Conservation (phyloP, 2,113 vertebrate genomes). For the Zapornia atra region DNA sequence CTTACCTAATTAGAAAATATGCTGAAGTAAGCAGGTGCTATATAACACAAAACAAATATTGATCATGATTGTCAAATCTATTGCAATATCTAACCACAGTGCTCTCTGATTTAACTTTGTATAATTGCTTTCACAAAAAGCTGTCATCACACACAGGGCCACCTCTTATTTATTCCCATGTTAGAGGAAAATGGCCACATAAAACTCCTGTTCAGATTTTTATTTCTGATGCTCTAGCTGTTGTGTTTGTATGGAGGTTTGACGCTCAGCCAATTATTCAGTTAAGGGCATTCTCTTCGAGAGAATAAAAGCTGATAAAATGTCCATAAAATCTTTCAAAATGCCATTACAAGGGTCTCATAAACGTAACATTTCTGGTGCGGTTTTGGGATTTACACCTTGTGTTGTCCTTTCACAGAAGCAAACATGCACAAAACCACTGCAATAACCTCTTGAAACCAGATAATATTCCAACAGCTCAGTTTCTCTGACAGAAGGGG, state of each 20-base stretch:
- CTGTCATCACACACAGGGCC: neutral
- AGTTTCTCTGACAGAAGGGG: constrained; percentile 72
- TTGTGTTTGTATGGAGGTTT: constrained; percentile 28
- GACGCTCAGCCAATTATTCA: constrained; percentile 37
- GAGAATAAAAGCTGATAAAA: constrained; percentile 68
- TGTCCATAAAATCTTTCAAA: constrained; percentile 62
- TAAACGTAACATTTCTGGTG: constrained; percentile 50
- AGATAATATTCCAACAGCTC: constrained; percentile 77
- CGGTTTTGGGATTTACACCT: constrained; percentile 73
- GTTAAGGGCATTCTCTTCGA: constrained; percentile 36
- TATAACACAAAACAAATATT: constrained; percentile 42
- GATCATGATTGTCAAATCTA: constrained; percentile 30
- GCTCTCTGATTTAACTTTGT: neutral
- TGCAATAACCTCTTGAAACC: constrained; percentile 76
- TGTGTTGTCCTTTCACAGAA: constrained; percentile 66
- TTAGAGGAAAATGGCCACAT: constrained; percentile 23
- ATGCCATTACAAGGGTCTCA: constrained; percentile 41
- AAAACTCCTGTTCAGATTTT: constrained; percentile 48
- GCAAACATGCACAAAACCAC: constrained; percentile 61
- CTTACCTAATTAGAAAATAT: constrained; percentile 62
- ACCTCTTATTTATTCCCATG: constrained; percentile 8
- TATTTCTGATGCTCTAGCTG: constrained; percentile 14
- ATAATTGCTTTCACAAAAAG: constrained; percentile 24
- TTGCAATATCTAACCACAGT: neutral
- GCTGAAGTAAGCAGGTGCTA: constrained; percentile 50